Conservation (phyloP, 2,888 invertebrate species). For the Netelia melanura region DNA sequence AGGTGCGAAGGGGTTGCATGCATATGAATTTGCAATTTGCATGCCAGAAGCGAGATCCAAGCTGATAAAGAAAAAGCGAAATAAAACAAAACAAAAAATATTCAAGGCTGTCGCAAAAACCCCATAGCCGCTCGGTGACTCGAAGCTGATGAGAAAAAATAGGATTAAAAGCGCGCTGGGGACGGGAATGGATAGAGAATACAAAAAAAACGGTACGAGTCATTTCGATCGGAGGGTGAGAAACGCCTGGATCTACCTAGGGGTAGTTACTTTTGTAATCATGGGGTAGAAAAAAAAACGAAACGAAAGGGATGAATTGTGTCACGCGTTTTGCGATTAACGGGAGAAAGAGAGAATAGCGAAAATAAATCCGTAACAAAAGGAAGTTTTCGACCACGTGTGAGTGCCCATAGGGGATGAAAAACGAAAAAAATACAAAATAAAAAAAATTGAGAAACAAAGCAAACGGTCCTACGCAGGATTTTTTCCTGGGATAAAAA, state of each 20-base stretch:
- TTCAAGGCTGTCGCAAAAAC: background rate
- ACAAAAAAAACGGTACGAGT: background rate
- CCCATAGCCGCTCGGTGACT: background rate
- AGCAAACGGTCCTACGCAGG: background rate
- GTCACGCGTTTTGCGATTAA: background rate
- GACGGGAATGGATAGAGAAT: background rate
- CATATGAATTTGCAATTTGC: conserved; percentile 60
- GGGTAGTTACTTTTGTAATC: conserved; percentile 27
- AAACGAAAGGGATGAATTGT: background rate
- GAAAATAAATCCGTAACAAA: background rate
- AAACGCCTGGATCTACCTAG: background rate
- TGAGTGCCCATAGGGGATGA: background rate
- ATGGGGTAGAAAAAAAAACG: background rate
- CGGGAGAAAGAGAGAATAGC: background rate
- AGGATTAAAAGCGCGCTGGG: background rate
- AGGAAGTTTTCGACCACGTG: conserved; percentile 14
- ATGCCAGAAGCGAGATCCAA: conserved; percentile 39
- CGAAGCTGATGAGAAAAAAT: conserved; percentile 40
- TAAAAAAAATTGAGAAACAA: background rate
- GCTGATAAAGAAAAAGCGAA: background rate
- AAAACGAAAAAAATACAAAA: background rate
- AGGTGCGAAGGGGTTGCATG: conserved; percentile 16
- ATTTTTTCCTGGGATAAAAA: background rate
- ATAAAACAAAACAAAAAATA: background rate
- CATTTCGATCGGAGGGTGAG: background rate